phyloP scores from a whole-genome alignment of 2,888 invertebrate genomes.

The Megamerina dolium region DNA sequence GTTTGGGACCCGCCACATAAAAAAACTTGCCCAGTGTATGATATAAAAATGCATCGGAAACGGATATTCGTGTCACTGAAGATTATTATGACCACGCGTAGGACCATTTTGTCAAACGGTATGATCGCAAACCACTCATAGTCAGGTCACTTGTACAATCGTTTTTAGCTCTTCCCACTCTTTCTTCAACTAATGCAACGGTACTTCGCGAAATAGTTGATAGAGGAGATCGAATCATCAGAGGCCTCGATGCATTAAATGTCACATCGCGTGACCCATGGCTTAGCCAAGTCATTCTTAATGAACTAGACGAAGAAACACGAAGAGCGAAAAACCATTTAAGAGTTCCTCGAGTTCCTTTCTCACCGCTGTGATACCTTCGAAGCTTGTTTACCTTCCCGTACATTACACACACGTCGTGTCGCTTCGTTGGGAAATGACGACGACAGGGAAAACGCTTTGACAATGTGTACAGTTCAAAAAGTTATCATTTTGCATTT shows the following conservation, averaged over 20 bases:
- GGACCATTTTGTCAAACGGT: conserved; percentile 8
- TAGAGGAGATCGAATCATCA: conserved; percentile 11
- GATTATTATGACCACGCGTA: background rate
- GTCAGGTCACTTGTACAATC: conserved; percentile 8
- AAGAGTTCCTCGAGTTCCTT: conserved; percentile 13
- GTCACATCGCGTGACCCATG: conserved; percentile 8
- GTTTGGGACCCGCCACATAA: too few species aligned
- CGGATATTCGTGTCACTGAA: conserved; percentile 2
- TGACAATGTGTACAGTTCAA: too few species aligned
- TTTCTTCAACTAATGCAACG: background rate
- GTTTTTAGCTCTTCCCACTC: conserved; percentile 8
- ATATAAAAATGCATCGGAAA: too few species aligned
- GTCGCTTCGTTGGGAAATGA: too few species aligned
- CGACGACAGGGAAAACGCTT: too few species aligned
- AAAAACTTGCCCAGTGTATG: too few species aligned
- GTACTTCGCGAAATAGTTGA: conserved; percentile 10
- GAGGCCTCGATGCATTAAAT: conserved; percentile 9
- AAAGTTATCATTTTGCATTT: background rate
- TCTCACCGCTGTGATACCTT: too few species aligned
- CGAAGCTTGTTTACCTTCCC: too few species aligned
- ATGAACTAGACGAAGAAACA: background rate
- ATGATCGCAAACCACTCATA: conserved; percentile 7
- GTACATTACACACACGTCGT: background rate
- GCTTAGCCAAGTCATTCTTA: too few species aligned
- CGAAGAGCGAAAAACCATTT: conserved; percentile 6